These are phyloP conservation scores for Tetranychus truncatus DNA, from an alignment of 2,888 invertebrate species.

Conservation along the genomic window DNA sequence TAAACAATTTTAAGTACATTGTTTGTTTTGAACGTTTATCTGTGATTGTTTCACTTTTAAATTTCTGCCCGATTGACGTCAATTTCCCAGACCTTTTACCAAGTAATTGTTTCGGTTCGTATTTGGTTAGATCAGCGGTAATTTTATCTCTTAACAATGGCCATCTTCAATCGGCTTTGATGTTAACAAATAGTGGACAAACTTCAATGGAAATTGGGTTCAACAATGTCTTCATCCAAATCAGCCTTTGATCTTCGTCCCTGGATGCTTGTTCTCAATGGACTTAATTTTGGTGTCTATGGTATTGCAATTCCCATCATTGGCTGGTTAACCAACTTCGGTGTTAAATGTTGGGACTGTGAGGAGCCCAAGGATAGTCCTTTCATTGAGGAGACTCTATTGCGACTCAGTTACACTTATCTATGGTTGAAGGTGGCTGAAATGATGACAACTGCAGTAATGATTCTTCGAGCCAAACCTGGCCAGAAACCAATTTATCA, in stretches of 20 bases:
- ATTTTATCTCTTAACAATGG: no score
- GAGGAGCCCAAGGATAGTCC: background rate
- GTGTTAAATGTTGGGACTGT: background rate
- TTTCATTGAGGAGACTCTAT: background rate
- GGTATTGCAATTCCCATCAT: constrained; percentile 2
- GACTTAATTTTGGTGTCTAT: constrained; percentile 5
- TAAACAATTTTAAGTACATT: no score
- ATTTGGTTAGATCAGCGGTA: no score
- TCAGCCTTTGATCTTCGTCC: background rate
- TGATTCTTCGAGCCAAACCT: background rate
- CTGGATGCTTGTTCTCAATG: background rate
- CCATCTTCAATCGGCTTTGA: no score
- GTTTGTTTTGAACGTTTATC: no score
- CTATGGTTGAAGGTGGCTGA: constrained; percentile 1
- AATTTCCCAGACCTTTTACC: no score
- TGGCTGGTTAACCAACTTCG: background rate
- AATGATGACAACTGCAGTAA: background rate
- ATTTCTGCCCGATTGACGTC: no score
- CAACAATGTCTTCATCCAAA: background rate
- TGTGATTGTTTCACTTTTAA: no score
- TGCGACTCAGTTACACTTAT: background rate
- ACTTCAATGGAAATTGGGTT: background rate
- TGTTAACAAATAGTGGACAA: no score
- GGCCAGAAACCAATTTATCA: background rate
- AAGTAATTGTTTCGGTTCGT: no score